These are phyloP conservation scores for Bimastos eiseni DNA, from an alignment of 2,888 invertebrate species.

Conservation along the genomic window DNA sequence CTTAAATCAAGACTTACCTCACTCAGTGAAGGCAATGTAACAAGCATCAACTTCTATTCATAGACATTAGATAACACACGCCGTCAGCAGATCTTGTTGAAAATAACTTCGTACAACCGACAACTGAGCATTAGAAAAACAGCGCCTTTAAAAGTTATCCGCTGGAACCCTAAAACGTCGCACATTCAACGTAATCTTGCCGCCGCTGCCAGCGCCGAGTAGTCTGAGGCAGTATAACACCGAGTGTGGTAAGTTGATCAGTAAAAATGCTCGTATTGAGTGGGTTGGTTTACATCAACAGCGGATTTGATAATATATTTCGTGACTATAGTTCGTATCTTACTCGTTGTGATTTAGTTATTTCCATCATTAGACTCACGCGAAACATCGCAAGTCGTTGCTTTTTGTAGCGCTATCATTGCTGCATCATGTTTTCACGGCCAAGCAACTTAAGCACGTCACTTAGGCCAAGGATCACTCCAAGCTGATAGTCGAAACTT, in stretches of 20 bases:
- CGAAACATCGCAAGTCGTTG: not conserved
- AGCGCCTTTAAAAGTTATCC: conserved; percentile 1
- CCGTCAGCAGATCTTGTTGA: not conserved
- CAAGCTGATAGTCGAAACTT: not conserved
- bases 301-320: not conserved
- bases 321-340: not conserved
- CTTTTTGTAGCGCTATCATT: not conserved
- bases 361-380: not conserved
- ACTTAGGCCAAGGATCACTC: not conserved
- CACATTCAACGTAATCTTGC: conserved; percentile 13
- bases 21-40: not conserved
- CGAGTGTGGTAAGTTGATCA: not conserved
- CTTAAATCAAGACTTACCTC: not conserved
- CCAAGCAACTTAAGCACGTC: not conserved
- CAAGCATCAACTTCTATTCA: not conserved
- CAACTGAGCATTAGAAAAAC: not conserved
- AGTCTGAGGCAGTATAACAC: not conserved
- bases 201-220: not conserved
- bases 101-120: not conserved
- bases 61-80: not conserved
- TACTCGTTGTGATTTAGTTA: not conserved
- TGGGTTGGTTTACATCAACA: too few species aligned
- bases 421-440: not conserved
- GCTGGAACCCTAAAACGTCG: not conserved
- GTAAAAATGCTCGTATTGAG: not conserved